Conservation (phyloP, 1,140 invertebrate genomes). For the Zaprionus taronus region DNA sequence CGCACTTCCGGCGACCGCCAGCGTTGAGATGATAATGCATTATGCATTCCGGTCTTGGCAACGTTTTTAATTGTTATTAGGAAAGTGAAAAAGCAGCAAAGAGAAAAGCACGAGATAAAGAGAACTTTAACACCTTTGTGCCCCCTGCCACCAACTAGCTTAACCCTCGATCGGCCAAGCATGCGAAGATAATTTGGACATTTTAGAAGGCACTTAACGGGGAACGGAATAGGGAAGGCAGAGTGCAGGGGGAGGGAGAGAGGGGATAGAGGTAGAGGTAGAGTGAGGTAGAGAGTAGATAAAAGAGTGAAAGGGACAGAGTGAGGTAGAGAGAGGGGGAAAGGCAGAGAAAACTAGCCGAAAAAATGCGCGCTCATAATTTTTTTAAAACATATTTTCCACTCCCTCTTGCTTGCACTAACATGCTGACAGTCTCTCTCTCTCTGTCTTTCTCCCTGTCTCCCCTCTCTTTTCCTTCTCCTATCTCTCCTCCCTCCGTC, state of each 20-base stretch:
- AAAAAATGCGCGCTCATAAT: constrained; percentile 40
- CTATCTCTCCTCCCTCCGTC: not conserved
- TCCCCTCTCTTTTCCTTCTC: not conserved
- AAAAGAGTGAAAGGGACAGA: no score
- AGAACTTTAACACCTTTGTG: constrained; percentile 76
- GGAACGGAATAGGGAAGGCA: constrained; percentile 33
- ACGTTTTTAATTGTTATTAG: constrained; percentile 68
- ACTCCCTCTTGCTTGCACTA: not conserved
- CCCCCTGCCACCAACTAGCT: constrained; percentile 6
- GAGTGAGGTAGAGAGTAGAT: no score
- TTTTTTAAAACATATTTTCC: constrained; percentile 40
- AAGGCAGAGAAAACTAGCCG: constrained; percentile 18
- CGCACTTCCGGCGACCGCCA: constrained; percentile 71
- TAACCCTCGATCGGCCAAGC: constrained; percentile 47
- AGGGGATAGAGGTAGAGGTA: not conserved
- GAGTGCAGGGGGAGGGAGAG: not conserved
- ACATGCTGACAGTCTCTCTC: not conserved
- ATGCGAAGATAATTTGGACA: constrained; percentile 70
- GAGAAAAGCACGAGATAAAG: constrained; percentile 58
- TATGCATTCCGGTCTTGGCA: constrained; percentile 58
- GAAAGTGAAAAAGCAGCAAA: constrained; percentile 35
- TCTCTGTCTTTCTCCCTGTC: not conserved
- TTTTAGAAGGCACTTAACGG: constrained; percentile 74
- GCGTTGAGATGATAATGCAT: constrained; percentile 73
- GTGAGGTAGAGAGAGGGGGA: constrained; percentile 1